Base-by-base conservation (phyloP, 2,113 vertebrate species). In the Triplophysa siluroides region DNA sequence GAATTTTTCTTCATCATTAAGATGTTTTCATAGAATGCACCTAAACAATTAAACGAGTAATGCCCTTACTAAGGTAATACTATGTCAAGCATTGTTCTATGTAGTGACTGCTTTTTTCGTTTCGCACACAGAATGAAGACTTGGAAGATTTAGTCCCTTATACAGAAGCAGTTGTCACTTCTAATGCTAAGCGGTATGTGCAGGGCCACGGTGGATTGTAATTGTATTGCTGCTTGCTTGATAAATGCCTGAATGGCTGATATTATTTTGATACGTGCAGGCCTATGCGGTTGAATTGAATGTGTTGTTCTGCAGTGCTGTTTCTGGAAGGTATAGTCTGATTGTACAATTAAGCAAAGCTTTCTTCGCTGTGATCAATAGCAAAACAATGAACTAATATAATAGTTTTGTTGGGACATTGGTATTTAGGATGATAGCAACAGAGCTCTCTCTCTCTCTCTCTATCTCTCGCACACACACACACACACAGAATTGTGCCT, bases 381-480 rank as follows among this genome's bases (percentile, higher is more conserved):
- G 4, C 4, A 52, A 52, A 52, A 16, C 50, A 52, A 52, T 52
- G 10, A 45, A 45, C 43, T 45, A 45, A 45, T 45, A 45, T 45
- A 52, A 18, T 52, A 52, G 50, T 52, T 52, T 52, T 50, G 12
- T 50, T 52, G 50, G 50, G 2, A 52, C 13, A 52, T 52, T 52
- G n/a, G 6, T 58, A n/a, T n/a, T 58, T n/a, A n/a, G 19, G 54
- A 9, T 1, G 8, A 18, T 54, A 54, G 14, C 16, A 19, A 54
- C 52, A 19, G 52, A 54, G 16, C 4, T 61, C 50, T 33, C 50
- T 7, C 16, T 0, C n/a, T 14, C 63, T 63, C 56, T 21, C 78
- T 38, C 79, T 58, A 23, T 47, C 18, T 66, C 69, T 74, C 70
- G 16, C 47, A 58, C 41, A 38, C 23, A 60, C 78, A 62, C 38